phyloP scores from a whole-genome alignment of 2,888 invertebrate species.

The Synanthedon andrenaeformis region DNA sequence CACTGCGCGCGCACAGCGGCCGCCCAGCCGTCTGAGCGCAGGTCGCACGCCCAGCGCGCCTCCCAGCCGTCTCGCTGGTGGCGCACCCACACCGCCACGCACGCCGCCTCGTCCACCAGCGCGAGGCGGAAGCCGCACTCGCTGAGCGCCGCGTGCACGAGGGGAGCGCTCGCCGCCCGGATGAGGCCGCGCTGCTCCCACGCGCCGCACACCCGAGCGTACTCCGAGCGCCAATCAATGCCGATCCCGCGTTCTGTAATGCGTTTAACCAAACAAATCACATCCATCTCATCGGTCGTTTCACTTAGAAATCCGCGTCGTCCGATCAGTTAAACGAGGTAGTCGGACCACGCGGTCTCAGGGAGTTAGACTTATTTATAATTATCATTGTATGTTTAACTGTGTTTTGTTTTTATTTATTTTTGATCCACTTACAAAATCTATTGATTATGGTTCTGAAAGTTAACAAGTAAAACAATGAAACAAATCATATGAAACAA shows the following conservation, averaged over 20 bases:
- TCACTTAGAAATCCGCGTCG: too few relatives aligned
- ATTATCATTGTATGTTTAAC: too few relatives aligned
- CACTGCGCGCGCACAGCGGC: slow-evolving; percentile 20
- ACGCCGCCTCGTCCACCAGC: slow-evolving; percentile 21
- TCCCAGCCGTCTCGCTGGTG: neutral
- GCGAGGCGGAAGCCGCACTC: slow-evolving; percentile 16
- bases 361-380: too few relatives aligned
- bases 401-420: too few relatives aligned
- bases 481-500: too few relatives aligned
- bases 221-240: slow-evolving; percentile 32
- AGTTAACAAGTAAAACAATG: too few relatives aligned
- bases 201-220: slow-evolving; percentile 2
- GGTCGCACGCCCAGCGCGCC: neutral
- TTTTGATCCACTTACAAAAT: too few relatives aligned
- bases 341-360: too few relatives aligned
- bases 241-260: slow-evolving; percentile 1
- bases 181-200: neutral
- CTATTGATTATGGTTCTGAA: too few relatives aligned
- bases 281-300: too few relatives aligned
- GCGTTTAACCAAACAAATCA: too few relatives aligned
- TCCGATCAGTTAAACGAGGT: too few relatives aligned
- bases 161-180: slow-evolving; percentile 13
- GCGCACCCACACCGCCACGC: slow-evolving; percentile 7
- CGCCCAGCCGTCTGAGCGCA: slow-evolving; percentile 14
- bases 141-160: slow-evolving; percentile 17